Evolutionary conservation across 1,140 invertebrate genomes (phyloP), one percentile per base, ranked within the genome.

Genomic region (Himalopsyche phryganea): DNA sequence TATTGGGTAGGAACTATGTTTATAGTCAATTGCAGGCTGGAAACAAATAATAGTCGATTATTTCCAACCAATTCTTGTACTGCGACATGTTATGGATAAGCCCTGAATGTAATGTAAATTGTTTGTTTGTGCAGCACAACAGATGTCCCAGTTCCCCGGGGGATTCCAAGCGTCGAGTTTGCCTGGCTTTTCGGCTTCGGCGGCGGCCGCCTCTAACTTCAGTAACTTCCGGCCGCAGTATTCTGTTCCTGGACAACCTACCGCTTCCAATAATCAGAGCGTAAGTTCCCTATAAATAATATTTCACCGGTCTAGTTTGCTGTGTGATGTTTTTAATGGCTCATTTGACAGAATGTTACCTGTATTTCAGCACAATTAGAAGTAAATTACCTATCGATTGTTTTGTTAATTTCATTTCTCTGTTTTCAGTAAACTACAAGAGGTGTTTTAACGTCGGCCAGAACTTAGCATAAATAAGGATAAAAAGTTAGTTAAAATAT

Each of bases 141-240:
- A 79, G 71, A 85, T 86, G 82, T 77, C 82, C 51, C 87, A 89
- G 74, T 92, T 92, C 72, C 91, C 91, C 1, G 75, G 82, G 60
- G 90, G 90, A 20, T 92, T 91, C 71, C 81, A 81, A 65, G 76
- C 85, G 17, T 85, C 85, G 32, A 81, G 85, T 57, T 73, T 92
- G 61, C 83, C 86, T 17, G 85, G 86, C 7, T 85, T 85, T 72
- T 75, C 79, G 6, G 74, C 80, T 20, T 76, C 82, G 7, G 84
- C 85, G 11, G 85, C 85, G 10, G 83, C 86, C 18, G 87, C 87
- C 40, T 87, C 88, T 40, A 92, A 90, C 72, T 92, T 94, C 74
- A 85, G 87, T 61, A 91, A 89, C 72, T 92, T 92, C 77, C 84
- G 90, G 77, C 90, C 91, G 71, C 90, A 92, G 81, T 94, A 92